Percentiles rank a stretch among this genome's conserved stretches.
Conservation (phyloP, 2,797 vertebrate species). For the Atherinosoma microstoma region DNA sequence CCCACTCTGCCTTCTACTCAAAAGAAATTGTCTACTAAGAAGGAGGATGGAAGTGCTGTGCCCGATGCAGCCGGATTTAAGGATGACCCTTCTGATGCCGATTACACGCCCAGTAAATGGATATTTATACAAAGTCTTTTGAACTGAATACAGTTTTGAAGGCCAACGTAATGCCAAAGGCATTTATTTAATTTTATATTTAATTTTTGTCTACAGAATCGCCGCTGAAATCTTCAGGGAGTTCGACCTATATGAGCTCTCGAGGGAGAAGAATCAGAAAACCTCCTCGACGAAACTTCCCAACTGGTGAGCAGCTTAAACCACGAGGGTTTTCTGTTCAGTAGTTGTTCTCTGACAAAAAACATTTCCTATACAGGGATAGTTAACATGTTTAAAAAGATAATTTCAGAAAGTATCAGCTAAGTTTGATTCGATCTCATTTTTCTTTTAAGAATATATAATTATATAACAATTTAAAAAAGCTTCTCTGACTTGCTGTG, state of each 20-base stretch:
- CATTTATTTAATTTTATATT: background rate
- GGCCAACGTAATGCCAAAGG: background rate
- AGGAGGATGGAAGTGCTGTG: slow-evolving; percentile 50
- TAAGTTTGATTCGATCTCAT: background rate
- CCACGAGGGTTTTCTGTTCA: background rate
- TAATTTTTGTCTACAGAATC: slow-evolving; percentile 69
- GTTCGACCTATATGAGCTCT: slow-evolving; percentile 76
- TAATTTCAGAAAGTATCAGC: background rate
- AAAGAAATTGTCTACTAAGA: slow-evolving; percentile 57
- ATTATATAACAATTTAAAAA: background rate
- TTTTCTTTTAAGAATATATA: background rate
- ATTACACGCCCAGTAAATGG: slow-evolving; percentile 82
- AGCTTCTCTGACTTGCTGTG: background rate
- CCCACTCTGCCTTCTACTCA: slow-evolving; percentile 23
- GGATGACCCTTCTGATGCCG: slow-evolving; percentile 79
- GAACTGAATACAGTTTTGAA: background rate
- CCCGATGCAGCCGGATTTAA: slow-evolving; percentile 66
- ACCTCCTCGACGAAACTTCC: slow-evolving; percentile 64
- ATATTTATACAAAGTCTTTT: background rate
- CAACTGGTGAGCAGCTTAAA: slow-evolving; percentile 69
- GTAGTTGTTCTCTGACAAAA: background rate
- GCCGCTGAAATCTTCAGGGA: slow-evolving; percentile 59
- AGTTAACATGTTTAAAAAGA: background rate
- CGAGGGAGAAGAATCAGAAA: slow-evolving; percentile 82
- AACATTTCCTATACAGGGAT: background rate